Evolutionary conservation across 2,888 invertebrate genomes (phyloP).

Genomic region (Lucinisca nassula): DNA sequence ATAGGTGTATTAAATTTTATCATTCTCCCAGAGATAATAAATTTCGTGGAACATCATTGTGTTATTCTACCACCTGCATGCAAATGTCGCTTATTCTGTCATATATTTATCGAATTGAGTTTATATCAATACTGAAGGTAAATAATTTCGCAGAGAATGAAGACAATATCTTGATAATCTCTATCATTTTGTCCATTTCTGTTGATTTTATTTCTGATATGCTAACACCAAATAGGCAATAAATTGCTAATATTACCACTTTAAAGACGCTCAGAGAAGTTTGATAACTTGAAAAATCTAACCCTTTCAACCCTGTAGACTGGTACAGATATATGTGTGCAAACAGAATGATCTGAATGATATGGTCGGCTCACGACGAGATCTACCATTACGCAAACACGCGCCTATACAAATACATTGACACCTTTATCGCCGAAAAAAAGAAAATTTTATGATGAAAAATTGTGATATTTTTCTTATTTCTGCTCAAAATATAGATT

Average conservation of each 20-base stretch:
- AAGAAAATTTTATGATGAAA: too few species aligned
- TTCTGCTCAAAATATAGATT: too few species aligned
- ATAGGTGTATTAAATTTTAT: background rate
- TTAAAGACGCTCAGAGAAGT: background rate
- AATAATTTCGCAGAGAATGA: background rate
- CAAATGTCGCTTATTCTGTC: background rate
- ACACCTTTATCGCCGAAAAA: too few species aligned
- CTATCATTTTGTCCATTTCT: background rate
- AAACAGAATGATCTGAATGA: too few species aligned
- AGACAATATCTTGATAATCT: background rate
- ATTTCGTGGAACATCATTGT: background rate
- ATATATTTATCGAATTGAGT: background rate
- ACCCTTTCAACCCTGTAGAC: too few species aligned
- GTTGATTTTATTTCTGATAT: background rate
- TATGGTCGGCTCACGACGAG: too few species aligned
- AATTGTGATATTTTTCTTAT: too few species aligned
- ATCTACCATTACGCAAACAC: too few species aligned
- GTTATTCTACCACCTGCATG: constrained; percentile 7
- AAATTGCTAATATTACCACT: background rate
- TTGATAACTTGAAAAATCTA: background rate
- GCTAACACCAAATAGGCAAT: background rate
- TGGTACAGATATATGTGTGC: too few species aligned
- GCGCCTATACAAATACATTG: too few species aligned
- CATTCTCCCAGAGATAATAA: background rate
- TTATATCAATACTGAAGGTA: background rate